These are phyloP conservation scores for Argyresthia albistria DNA, from an alignment of 2,888 invertebrate species.

Conservation along the genomic window DNA sequence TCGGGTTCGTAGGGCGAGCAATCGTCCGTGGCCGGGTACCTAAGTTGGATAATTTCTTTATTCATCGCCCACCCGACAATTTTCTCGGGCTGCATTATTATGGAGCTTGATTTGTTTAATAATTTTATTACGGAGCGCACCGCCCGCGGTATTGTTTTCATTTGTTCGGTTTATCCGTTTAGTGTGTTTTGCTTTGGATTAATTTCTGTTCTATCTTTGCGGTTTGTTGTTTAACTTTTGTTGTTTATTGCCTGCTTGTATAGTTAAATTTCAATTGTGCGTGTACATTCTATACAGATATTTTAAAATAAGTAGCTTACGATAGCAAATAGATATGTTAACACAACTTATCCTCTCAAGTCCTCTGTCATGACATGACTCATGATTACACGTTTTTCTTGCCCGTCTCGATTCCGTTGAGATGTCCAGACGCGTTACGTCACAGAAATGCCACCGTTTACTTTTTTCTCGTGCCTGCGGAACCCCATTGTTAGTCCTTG, in stretches of 20 bases:
- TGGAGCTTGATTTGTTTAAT: slow-evolving; percentile 70
- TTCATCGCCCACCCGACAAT: slow-evolving; percentile 65
- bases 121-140: slow-evolving; percentile 65
- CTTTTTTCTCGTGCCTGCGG: slow-evolving; percentile 28
- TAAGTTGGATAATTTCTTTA: slow-evolving; percentile 71
- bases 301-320: too few species aligned
- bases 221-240: not conserved
- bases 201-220: not conserved
- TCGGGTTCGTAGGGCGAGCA: slow-evolving; percentile 49
- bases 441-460: slow-evolving; percentile 25
- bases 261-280: not conserved
- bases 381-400: slow-evolving; percentile 5
- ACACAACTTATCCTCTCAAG: not conserved
- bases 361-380: not conserved
- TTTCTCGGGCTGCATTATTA: slow-evolving; percentile 64
- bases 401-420: slow-evolving; percentile 17
- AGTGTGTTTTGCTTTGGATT: slow-evolving; percentile 10
- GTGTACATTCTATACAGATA: not conserved
- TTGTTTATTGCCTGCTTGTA: not conserved
- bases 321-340: too few species aligned
- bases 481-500: slow-evolving; percentile 54
- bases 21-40: slow-evolving; percentile 38
- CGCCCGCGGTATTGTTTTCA: slow-evolving; percentile 40
- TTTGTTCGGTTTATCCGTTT: slow-evolving; percentile 35
- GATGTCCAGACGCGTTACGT: slow-evolving; percentile 46